Evolutionary conservation across 2,888 invertebrate genomes (phyloP).

Genomic region (Leptothorax acervorum): DNA sequence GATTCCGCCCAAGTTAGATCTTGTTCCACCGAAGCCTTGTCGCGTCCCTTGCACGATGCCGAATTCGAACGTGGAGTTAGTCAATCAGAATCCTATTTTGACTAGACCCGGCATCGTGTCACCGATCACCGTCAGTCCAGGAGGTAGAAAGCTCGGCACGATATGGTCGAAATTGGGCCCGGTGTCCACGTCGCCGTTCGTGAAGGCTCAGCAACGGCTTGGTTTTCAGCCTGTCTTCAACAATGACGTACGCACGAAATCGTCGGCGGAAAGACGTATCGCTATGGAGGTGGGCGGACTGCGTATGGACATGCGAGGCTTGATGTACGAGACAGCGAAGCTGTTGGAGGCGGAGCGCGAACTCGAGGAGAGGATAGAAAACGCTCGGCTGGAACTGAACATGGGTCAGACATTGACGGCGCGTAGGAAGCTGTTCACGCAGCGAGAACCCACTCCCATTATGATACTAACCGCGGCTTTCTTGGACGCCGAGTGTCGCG

Average conservation of each 20-base stretch:
- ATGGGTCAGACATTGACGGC: conserved; percentile 72
- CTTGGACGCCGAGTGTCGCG: conserved; percentile 80
- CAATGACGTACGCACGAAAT: conserved; percentile 78
- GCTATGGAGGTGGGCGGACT: conserved; percentile 74
- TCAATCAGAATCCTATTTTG: conserved; percentile 78
- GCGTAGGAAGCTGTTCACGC: conserved; percentile 75
- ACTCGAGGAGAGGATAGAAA: conserved; percentile 79
- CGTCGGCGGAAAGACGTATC: conserved; percentile 83
- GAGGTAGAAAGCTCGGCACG: conserved; percentile 74
- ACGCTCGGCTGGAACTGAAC: conserved; percentile 75
- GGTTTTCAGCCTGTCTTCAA: conserved; percentile 72
- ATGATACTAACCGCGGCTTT: conserved; percentile 81
- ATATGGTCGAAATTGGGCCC: conserved; percentile 84
- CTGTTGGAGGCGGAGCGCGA: conserved; percentile 80
- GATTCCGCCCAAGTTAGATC: conserved; percentile 82
- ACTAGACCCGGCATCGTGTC: conserved; percentile 82
- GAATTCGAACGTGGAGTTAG: conserved; percentile 76
- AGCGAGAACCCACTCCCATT: conserved; percentile 78
- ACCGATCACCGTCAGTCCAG: conserved; percentile 77
- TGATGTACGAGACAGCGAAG: conserved; percentile 79
- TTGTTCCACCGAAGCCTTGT: conserved; percentile 84
- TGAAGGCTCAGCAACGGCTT: conserved; percentile 83
- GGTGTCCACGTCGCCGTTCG: conserved; percentile 84
- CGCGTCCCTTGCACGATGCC: conserved; percentile 82
- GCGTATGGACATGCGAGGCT: conserved; percentile 64